Conservation (phyloP, 2,797 vertebrate genomes). For the Poeciliopsis turneri region DNA sequence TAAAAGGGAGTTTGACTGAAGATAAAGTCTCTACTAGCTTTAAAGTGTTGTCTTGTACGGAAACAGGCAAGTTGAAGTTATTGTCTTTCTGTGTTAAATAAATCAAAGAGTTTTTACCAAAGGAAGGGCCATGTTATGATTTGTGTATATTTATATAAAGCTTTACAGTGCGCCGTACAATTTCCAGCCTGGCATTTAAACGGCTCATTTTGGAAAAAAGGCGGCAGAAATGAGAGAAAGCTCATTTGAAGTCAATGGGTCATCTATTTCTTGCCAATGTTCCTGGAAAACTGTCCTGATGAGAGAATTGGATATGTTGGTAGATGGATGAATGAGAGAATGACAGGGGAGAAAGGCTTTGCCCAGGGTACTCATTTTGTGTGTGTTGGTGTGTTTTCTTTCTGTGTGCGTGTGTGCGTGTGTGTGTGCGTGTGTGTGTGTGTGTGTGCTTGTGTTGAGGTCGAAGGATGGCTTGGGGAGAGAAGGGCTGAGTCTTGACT, state of each 20-base stretch:
- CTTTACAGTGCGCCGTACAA: not conserved
- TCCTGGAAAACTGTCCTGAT: constrained; percentile 57
- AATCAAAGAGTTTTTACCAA: not conserved
- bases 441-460: constrained; percentile 17
- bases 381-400: constrained; percentile 1
- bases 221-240: not conserved
- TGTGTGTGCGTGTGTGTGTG: constrained; percentile 15
- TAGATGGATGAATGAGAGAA: constrained; percentile 56
- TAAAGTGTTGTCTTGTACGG: not conserved
- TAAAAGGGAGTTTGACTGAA: not conserved
- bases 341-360: constrained; percentile 64
- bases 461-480: constrained; percentile 17
- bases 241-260: constrained; percentile 48
- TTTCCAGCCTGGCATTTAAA: constrained; percentile 10
- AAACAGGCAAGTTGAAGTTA: not conserved
- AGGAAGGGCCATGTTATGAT: not conserved
- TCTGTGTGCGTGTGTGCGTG: not conserved
- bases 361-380: constrained; percentile 61
- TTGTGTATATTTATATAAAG: not conserved
- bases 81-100: not conserved
- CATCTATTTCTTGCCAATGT: constrained; percentile 56
- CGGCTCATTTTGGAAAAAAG: constrained; percentile 9
- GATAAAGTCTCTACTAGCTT: not conserved
- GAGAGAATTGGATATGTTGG: constrained; percentile 53
- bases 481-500: constrained; percentile 69